Evolutionary conservation across 2,888 invertebrate species (phyloP), one percentile per base, ranked within the genome.

Genomic region (Reticulitermes lucifugus): DNA sequence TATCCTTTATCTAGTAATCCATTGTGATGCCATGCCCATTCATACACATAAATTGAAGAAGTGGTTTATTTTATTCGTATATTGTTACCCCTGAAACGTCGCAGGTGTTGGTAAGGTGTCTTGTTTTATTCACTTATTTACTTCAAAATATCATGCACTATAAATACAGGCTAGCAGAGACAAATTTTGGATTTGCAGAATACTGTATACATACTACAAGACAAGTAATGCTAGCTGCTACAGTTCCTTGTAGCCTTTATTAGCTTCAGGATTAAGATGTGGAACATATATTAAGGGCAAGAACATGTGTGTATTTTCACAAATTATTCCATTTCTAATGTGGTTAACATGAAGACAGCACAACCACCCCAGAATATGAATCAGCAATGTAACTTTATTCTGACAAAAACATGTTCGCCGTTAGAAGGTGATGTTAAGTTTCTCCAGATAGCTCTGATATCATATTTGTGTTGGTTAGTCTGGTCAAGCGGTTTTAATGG

Each of bases 21-120:
- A 29, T 18, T 60, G 60, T 81, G 81, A 43, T 81, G 59, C 81
- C 41, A 81, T 81, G 81, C 65, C 65, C 65, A 59, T 60, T 60
- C n/a, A 43, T 43, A 25, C 9, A 41, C 43, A 41, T 46, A 5
- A 71, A 43, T 75, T 75, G 14, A 46, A 46, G 12, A 12, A 43
- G 46, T 77, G n/a, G 9, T 41, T 77, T 75, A 18, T 46, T 46
- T 55, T 14, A 18, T 51, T 12, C 51, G 6, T 51, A 51, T 6
- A 51, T 51, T 3, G 51, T 18, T 55, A 1, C 46, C 46, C 55
- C 55, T 18, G 18, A 55, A 55, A 55, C 4, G 4, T 51, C 55
- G 12, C 18, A 55, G 55, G 4, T 55, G 55, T 55, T 55, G 35
- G 35, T 18, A 55, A 55, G 0, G 18, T 55, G 14, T 55, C 14